A percentile compares a stretch with the other conserved stretches of the same genome.
Evolutionary conservation across 92 coral and sea anemone species (phyloP).

Genomic region (Epizoanthus fatuus): DNA sequence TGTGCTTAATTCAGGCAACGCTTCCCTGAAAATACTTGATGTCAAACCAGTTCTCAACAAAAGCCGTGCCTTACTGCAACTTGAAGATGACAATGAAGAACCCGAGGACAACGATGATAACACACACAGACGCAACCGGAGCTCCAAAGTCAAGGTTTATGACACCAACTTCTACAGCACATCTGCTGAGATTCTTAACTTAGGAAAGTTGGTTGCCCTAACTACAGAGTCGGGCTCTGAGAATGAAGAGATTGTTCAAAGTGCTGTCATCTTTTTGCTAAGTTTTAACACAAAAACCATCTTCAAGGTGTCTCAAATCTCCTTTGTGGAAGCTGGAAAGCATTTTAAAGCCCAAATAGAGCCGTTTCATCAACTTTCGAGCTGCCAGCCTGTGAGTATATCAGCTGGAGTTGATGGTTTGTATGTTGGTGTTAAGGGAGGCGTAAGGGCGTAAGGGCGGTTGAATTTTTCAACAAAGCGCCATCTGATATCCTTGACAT

Average conservation of each 20-base stretch:
- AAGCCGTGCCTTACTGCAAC: constrained; percentile 52
- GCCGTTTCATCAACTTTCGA: constrained; percentile 22
- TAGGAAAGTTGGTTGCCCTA: constrained; percentile 52
- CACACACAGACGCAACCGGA: constrained; percentile 18
- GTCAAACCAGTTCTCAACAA: constrained; percentile 47
- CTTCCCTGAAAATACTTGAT: constrained; percentile 47
- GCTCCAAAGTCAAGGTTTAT: constrained; percentile 49
- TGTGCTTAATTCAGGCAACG: constrained; percentile 39
- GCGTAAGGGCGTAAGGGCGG: constrained; percentile 34
- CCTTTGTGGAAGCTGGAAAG: constrained; percentile 45
- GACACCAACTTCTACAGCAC: constrained; percentile 33
- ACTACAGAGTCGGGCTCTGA: constrained; percentile 45
- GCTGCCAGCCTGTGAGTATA: constrained; percentile 52
- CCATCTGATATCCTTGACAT: constrained; percentile 65
- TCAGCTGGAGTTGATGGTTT: constrained; percentile 51
- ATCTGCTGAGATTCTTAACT: constrained; percentile 18
- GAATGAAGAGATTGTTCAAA: constrained; percentile 33
- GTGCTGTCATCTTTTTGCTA: constrained; percentile 37
- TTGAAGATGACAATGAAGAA: constrained; percentile 32
- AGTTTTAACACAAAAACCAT: constrained; percentile 48
- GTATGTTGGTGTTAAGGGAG: constrained; percentile 33
- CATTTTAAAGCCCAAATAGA: constrained; percentile 42
- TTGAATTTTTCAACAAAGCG: constrained; percentile 32
- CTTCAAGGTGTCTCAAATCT: constrained; percentile 47
- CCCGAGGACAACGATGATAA: constrained; percentile 31